Base-by-base conservation (phyloP, 2,797 vertebrate genomes). In the Cuniculus paca region DNA sequence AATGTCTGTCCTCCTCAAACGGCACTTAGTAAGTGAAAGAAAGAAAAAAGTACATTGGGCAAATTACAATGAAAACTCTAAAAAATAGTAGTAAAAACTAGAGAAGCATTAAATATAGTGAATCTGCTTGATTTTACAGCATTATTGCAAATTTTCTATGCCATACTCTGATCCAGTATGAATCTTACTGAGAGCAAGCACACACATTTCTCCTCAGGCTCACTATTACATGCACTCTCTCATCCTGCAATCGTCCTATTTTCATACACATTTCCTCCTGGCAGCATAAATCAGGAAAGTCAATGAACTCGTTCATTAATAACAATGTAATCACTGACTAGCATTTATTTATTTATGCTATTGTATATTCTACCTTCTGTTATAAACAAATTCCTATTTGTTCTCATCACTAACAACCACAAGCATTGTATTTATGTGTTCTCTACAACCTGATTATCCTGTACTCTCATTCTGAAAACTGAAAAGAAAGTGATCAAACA, bases 401-500 rank as follows among this genome's bases (percentile, higher is more conserved):
- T 22, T 2, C 42, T 68, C 26, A 83, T 86, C n/a, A 87, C 7
- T 91, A 96, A 94, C 5, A 75, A 78, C 36, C 14, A 84, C 24
- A 93, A 65, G 22, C 19, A 91, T 1, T 26, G 0, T 6, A 34
- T 28, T 78, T 92, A 39, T 3, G 3, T 39, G 89, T 58, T 19
- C 70, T 72, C 28, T 61, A 81, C 42, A 39, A 19, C 74, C 28
- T 68, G 65, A 88, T 50, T 83, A 83, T 63, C n/a, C 83, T 95
- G 79, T 12, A 80, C 2, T 52, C 24, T 45, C 80, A 48, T 74
- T 95, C 80, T 95, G 20, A 92, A 95, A 93, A 96, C 16, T 75
- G 42, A 91, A 95, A 95, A 91, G 45, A 97, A 83, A 96, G 58
- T 65, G 54, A 87, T 77, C 70, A 84, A 95, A 94, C 34, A 58